Evolutionary conservation across 2,113 vertebrate genomes (phyloP).

Genomic region (Apteryx mantelli): DNA sequence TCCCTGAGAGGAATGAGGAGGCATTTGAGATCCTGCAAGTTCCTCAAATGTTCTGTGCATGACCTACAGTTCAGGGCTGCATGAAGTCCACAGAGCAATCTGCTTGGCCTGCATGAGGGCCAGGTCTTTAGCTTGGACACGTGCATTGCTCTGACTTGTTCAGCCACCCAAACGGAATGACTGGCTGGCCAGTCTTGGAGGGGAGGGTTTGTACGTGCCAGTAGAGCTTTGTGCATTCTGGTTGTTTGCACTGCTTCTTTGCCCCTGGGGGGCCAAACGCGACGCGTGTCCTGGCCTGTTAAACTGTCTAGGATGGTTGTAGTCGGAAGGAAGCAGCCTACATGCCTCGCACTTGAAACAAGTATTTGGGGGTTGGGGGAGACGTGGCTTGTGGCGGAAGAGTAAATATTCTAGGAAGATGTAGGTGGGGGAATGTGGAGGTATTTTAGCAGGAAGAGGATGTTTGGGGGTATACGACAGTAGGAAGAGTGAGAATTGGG

Average conservation of each 20-base stretch:
- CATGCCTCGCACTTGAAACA: not conserved
- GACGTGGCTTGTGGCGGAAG: not conserved
- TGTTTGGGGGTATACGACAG: not conserved
- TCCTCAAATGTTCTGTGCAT: not conserved
- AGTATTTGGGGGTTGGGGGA: not conserved
- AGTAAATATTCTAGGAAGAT: not conserved
- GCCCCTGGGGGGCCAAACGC: not conserved
- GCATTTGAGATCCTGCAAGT: not conserved
- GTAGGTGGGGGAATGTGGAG: not conserved
- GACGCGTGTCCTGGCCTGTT: not conserved
- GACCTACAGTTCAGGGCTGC: not conserved
- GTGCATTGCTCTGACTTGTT: accelerated
- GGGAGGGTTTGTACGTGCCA: accelerated
- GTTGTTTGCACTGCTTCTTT: not conserved
- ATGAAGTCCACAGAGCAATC: not conserved
- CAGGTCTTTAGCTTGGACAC: not conserved
- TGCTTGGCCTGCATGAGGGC: accelerated
- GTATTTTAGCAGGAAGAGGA: not conserved
- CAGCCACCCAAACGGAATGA: not conserved
- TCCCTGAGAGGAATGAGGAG: not conserved
- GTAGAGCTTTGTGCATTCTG: not conserved
- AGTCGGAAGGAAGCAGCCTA: not conserved
- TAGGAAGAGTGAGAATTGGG: not conserved
- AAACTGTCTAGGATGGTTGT: not conserved
- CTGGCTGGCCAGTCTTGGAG: not conserved